Evolutionary conservation across 2,113 vertebrate genomes (phyloP).

Genomic region (Corythoichthys intestinalis): DNA sequence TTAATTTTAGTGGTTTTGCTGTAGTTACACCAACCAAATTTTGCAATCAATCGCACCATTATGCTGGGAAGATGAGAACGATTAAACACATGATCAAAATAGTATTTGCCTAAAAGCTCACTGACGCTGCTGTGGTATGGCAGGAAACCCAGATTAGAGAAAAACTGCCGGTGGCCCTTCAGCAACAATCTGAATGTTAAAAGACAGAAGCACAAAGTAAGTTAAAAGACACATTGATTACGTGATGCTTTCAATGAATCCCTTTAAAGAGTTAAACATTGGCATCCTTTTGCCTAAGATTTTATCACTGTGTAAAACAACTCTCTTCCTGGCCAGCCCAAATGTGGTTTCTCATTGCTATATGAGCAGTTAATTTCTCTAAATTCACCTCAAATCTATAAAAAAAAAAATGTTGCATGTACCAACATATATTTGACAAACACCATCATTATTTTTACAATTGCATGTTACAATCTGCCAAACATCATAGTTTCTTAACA

Average conservation of each 20-base stretch:
- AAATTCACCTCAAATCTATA: background rate
- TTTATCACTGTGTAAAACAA: constrained; percentile 42
- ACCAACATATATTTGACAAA: background rate
- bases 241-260: constrained; percentile 45
- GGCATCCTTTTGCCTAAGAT: constrained; percentile 45
- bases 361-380: background rate
- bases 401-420: background rate
- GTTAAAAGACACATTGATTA: constrained; percentile 28
- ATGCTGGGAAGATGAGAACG: background rate
- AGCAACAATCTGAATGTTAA: constrained; percentile 8
- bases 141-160: constrained; percentile 4
- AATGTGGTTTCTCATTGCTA: background rate
- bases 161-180: constrained; percentile 22
- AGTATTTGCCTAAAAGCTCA: background rate
- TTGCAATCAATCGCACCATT: background rate
- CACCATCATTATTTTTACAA: constrained; percentile 28
- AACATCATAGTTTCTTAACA: constrained; percentile 51
- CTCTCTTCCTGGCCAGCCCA: constrained; percentile 45
- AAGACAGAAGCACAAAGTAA: background rate
- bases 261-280: constrained; percentile 51
- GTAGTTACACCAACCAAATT: background rate
- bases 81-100: constrained; percentile 7
- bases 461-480: constrained; percentile 42
- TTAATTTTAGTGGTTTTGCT: background rate
- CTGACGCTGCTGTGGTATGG: constrained; percentile 14